A percentile compares a stretch with the other conserved stretches of the same genome.
These are phyloP conservation scores for Ashinkailepas kermadecensis DNA, from an alignment of 2,888 invertebrate genomes.

Conservation along the genomic window DNA sequence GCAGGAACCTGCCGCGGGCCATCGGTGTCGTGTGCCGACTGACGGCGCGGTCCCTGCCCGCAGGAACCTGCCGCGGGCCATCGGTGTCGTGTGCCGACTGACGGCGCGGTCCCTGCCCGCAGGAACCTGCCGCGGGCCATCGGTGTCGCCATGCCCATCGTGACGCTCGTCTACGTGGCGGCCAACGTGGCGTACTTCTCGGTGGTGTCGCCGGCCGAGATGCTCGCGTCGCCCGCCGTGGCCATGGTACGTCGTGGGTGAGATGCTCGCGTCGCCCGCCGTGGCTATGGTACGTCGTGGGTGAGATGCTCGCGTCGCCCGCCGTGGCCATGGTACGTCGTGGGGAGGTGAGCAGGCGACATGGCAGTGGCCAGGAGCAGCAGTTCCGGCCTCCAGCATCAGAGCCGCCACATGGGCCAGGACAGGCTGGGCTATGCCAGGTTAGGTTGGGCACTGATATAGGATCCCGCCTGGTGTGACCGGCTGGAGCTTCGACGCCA, in stretches of 20 bases:
- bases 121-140: constrained; percentile 89
- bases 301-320: neutral
- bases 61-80: constrained; percentile 86
- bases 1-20: constrained; percentile 81
- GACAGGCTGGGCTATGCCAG: no score
- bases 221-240: constrained; percentile 72
- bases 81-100: constrained; percentile 83
- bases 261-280: constrained; percentile 72
- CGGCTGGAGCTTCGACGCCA: no score
- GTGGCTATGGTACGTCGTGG: constrained; percentile 57
- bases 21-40: constrained; percentile 95
- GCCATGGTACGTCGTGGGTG: constrained; percentile 78
- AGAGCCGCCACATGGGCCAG: no score
- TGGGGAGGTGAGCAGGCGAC: no score
- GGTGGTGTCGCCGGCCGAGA: constrained; percentile 70
- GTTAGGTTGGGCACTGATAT: no score
- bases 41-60: neutral
- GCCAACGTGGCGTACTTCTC: constrained; percentile 88
- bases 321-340: no score
- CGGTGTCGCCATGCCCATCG: constrained; percentile 85
- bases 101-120: constrained; percentile 33
- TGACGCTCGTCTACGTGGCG: constrained; percentile 79
- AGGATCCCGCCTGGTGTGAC: no score
- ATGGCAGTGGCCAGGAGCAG: no score
- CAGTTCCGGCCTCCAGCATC: no score